Base-by-base conservation (phyloP, 2,113 vertebrate species). In the Lathamus discolor region DNA sequence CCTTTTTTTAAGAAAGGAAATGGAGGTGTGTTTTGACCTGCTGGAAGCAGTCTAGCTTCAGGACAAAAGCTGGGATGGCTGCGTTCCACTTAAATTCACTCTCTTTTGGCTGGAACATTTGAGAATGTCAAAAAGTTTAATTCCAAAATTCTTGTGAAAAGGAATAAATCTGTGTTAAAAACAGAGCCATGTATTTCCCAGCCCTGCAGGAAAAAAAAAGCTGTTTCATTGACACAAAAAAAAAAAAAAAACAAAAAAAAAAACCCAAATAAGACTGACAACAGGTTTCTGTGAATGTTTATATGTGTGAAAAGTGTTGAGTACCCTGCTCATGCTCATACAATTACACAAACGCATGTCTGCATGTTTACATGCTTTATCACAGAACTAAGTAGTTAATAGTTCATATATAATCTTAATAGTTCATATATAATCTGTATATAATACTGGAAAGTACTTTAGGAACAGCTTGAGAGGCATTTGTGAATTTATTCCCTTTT, bases 401-500 rank as follows among this genome's bases (percentile, higher is more conserved):
- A 75, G 61, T n/a, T 86, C 55, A 15, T 59, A 35, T 7, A 59
- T 35, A n/a, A 57, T 57, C 31, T 57, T 83, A 78, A 73, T 94
- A 75, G 61, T n/a, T 86, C 55, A 15, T 59, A 35, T 7, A 59
- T 35, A n/a, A 57, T 57, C 31, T 57, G 57, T 59, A 24, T 35
- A 35, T 59, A n/a, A 59, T 59, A 59, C 76, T 63, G 33, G 51
- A 72, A 88, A 74, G 52, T 81, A 86, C 39, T 49, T 29, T 29
- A 89, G 48, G 86, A 94, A 92, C 77, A 94, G 86, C 86, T 96
- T 94, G 92, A 92, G 77, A 95, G 62, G 61, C 93, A 88, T 90
- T 86, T 81, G 82, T 94, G 70, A 48, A 39, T 96, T 95, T 92
- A 94, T 93, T 95, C 92, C 29, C 29, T 78, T 51, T 86, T 0